A percentile compares a stretch with the other conserved stretches of the same genome.
These are phyloP conservation scores for Hyles vespertilio DNA, from an alignment of 1,140 invertebrate genomes.

Conservation along the genomic window DNA sequence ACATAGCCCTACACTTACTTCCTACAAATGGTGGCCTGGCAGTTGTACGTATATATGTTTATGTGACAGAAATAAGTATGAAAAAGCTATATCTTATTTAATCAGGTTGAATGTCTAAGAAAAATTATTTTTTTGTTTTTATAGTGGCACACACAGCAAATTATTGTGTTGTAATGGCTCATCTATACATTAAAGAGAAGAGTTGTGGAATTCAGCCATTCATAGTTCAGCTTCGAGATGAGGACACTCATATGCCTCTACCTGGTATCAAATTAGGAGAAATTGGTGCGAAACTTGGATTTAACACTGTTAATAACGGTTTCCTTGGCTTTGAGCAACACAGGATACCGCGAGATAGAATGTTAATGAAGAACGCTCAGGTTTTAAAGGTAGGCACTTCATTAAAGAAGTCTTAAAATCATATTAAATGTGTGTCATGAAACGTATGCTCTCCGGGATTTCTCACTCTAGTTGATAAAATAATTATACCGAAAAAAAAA, in stretches of 20 bases:
- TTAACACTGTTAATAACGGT: constrained; percentile 93
- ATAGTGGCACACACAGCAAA: constrained; percentile 94
- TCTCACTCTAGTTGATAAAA: no score
- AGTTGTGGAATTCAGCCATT: constrained; percentile 94
- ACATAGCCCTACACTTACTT: constrained; percentile 89
- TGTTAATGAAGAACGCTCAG: constrained; percentile 96
- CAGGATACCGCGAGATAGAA: constrained; percentile 89
- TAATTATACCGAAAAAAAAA: no score
- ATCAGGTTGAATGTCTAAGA: neutral
- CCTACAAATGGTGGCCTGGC: constrained; percentile 97
- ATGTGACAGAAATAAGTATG: no score
- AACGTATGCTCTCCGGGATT: no score
- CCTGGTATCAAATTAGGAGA: constrained; percentile 93
- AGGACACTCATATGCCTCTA: constrained; percentile 90
- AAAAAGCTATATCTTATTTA: no score
- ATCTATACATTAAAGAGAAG: constrained; percentile 88
- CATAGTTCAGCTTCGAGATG: constrained; percentile 91
- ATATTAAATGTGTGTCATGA: no score
- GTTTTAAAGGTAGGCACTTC: constrained; percentile 81
- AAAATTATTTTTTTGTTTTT: constrained; percentile 31
- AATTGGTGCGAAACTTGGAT: constrained; percentile 94
- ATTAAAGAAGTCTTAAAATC: no score
- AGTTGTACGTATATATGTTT: constrained; percentile 81
- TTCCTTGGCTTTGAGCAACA: constrained; percentile 91
- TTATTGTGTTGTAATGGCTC: constrained; percentile 91